These are phyloP conservation scores for Scolanthus callimorphus DNA, from an alignment of 92 coral and sea anemone genomes.

Conservation along the genomic window DNA sequence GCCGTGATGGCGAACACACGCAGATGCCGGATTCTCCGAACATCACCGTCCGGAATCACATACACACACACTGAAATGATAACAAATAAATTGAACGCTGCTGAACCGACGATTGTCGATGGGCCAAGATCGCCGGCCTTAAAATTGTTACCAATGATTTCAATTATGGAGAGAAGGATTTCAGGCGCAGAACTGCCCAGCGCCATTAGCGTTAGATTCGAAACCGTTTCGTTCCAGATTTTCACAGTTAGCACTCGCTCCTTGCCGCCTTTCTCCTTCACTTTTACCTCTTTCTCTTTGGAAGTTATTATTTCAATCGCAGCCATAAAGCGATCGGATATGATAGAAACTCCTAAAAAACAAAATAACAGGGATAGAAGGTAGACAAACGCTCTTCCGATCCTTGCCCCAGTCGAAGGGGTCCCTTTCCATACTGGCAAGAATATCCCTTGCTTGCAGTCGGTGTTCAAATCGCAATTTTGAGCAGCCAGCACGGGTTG, in stretches of 20 bases:
- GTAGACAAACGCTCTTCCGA: slow-evolving; percentile 95
- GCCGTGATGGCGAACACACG: slow-evolving; percentile 99
- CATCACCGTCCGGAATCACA: slow-evolving; percentile 94
- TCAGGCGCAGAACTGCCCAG: slow-evolving; percentile 99
- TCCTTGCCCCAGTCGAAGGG: slow-evolving; percentile 79
- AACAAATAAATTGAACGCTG: slow-evolving; percentile 95
- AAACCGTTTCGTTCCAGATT: slow-evolving; percentile 99
- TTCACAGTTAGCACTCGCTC: slow-evolving; percentile 87
- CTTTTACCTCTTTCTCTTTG: slow-evolving; percentile 89
- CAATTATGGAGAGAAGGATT: slow-evolving; percentile 91
- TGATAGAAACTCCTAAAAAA: slow-evolving; percentile 96
- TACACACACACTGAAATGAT: slow-evolving; percentile 94
- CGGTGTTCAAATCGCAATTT: slow-evolving; percentile 33
- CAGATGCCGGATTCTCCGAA: slow-evolving; percentile 88
- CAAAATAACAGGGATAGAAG: slow-evolving; percentile 80
- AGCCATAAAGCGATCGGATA: slow-evolving; percentile 98
- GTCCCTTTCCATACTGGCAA: slow-evolving; percentile 85
- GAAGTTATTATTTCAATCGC: slow-evolving; percentile 98
- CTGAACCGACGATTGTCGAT: slow-evolving; percentile 97
- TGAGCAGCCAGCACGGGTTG: slow-evolving; percentile 65
- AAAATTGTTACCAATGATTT: slow-evolving; percentile 82
- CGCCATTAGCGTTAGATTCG: slow-evolving; percentile 97
- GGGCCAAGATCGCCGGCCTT: slow-evolving; percentile 98
- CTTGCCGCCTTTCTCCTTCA: slow-evolving; percentile 94
- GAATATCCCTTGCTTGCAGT: slow-evolving; percentile 71